A percentile compares a stretch with the other conserved stretches of the same genome.
These are phyloP conservation scores for Pavo muticus DNA, from an alignment of 2,113 vertebrate species.

Conservation along the genomic window DNA sequence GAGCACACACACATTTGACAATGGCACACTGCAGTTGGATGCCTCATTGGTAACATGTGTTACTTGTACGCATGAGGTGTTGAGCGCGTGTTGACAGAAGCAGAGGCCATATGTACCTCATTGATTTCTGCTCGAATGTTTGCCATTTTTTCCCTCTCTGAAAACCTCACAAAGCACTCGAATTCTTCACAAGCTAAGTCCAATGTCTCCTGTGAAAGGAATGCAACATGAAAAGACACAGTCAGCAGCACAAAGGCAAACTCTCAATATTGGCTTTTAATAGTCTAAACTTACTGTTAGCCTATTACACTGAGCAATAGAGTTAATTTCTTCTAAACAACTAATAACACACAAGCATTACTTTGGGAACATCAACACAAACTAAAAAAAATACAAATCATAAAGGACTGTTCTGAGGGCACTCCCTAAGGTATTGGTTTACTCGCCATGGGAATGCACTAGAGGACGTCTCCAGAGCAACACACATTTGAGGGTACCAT, in stretches of 20 bases:
- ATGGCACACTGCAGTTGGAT: rapidly evolving
- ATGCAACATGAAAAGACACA: background rate
- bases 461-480: background rate
- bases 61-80: background rate
- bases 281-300: too few relatives aligned
- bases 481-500: rapidly evolving
- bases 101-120: slow-evolving; percentile 80
- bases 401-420: too few relatives aligned
- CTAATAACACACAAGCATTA: rapidly evolving
- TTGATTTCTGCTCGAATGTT: slow-evolving; percentile 79
- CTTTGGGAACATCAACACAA: rapidly evolving
- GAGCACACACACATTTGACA: background rate
- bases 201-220: slow-evolving; percentile 78
- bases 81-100: background rate
- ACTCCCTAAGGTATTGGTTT: rapidly evolving
- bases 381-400: too few relatives aligned
- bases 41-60: background rate
- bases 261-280: rapidly evolving
- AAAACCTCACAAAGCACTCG: slow-evolving; percentile 79
- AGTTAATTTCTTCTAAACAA: rapidly evolving
- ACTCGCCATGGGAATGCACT: rapidly evolving
- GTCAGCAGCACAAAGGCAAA: background rate
- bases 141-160: slow-evolving; percentile 78
- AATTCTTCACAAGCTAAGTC: slow-evolving; percentile 65
- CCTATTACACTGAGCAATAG: rapidly evolving